These are phyloP conservation scores for Tachina lurida DNA, from an alignment of 2,888 invertebrate genomes.

Conservation along the genomic window DNA sequence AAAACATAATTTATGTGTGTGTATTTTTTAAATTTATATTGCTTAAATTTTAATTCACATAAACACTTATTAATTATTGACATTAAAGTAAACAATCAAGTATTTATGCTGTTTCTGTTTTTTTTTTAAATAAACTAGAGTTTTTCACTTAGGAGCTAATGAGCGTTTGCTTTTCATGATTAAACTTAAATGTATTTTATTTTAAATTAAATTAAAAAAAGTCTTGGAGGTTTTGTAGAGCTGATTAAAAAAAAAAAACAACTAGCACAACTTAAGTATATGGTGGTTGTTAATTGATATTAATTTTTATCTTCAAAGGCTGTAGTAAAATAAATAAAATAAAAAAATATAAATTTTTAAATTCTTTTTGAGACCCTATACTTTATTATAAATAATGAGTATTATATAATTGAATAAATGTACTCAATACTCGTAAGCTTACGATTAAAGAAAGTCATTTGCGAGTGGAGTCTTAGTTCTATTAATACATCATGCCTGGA, in stretches of 20 bases:
- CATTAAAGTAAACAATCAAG: conserved; percentile 68
- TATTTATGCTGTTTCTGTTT: conserved; percentile 45
- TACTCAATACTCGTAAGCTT: conserved; percentile 26
- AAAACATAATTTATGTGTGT: neutral
- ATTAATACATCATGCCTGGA: conserved; percentile 95
- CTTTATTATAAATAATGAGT: conserved; percentile 35
- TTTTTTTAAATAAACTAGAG: conserved; percentile 32
- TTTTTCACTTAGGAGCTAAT: conserved; percentile 56
- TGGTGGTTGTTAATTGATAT: conserved; percentile 48
- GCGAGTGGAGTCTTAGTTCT: conserved; percentile 31
- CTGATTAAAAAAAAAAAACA: conserved; percentile 25
- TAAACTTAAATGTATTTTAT: conserved; percentile 35
- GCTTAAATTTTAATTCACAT: conserved; percentile 14
- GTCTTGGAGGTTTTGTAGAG: conserved; percentile 61
- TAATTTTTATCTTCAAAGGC: neutral
- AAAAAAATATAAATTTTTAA: neutral
- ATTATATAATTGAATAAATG: conserved; percentile 29
- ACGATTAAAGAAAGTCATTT: conserved; percentile 6
- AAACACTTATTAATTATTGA: conserved; percentile 70
- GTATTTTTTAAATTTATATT: neutral
- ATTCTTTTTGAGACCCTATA: conserved; percentile 25
- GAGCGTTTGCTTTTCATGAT: conserved; percentile 64
- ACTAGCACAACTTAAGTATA: conserved; percentile 53
- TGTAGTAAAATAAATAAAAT: neutral
- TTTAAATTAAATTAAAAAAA: conserved; percentile 59